Evolutionary conservation across 2,113 vertebrate genomes (phyloP), one percentile per base, ranked within the genome.

Genomic region (Austrofundulus limnaeus): DNA sequence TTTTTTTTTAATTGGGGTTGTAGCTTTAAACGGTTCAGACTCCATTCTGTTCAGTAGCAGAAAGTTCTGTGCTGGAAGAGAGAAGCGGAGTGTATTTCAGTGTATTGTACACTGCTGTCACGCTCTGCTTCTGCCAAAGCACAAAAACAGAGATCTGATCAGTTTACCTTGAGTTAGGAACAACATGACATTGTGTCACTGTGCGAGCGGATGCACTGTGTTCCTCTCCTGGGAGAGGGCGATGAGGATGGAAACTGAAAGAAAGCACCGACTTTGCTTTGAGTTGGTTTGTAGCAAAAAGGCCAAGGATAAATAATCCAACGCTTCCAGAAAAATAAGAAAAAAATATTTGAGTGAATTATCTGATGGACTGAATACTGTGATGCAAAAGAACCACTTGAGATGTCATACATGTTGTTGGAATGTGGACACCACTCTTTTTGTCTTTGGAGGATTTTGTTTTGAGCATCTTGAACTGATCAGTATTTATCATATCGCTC

Each of bases 91-190:
- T 70, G 47, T 31, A 2, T 64, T 28, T n/a, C n/a, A n/a, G n/a
- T n/a, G n/a, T 47, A 61, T 46, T 12, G 58, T 58, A 11, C 23
- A 3, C 72, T 50, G 38, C 53, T 50, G 71, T 63, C 52, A 62
- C 54, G 71, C 80, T 78, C 56, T 55, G 73, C 81, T 71, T 75
- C 80, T 78, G 78, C 81, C 70, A 76, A 79, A 81, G 70, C 31
- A 28, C 17, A 75, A 74, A n/a, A 53, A 77, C 46, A 51, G 67
- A 73, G 75, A 73, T 81, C 75, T 70, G 82, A 77, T 85, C 37
- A 55, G 43, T 78, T 87, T 74, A 80, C 61, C 55, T 64, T 67
- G 77, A 81, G 76, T 82, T 78, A 76, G 81, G 86, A 79, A 70
- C 64, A 81, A 75, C 60, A 45, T 73, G 70, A 61, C 75, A 66